Evolutionary conservation across 2,797 vertebrate genomes (phyloP), one percentile per base, ranked within the genome.

Genomic region (Anguilla anguilla): DNA sequence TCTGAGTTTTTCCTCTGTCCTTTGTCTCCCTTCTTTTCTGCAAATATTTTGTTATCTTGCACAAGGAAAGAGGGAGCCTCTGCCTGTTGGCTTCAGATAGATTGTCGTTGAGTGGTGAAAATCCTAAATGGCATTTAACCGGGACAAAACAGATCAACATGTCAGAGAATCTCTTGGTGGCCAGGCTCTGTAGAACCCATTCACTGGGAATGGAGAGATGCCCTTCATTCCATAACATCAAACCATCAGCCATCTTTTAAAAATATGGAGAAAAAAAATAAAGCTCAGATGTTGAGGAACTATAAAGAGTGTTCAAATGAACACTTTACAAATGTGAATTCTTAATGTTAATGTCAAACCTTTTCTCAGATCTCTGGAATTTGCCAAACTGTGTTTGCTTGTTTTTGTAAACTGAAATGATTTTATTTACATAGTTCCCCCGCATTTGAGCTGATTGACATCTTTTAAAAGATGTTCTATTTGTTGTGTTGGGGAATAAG

Each of bases 41-140:
- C 28, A 59, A 77, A 79, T 53, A 85, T 88, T 88, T 88, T 88
- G 87, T 85, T 88, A 88, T 88, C 87, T 81, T 15, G 10, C 55
- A 15, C 39, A 25, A 13, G 39, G n/a, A 74, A 74, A 46, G 74
- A 19, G 74, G 35, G 39, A 31, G 46, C 15, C 31, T 57, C 67
- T 39, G 4, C 69, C 7, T 28, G 13, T 59, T 79, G 74, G 9
- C 15, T 39, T 61, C 85, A 61, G 84, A 61, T 53, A 51, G 79
- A 49, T 81, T 81, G 84, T 25, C 17, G 31, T 39, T 35, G 25
- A 39, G 13, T 64, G 55, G 31, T 17, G 72, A 39, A 57, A 85
- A 85, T 85, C 84, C 84, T 85, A 85, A 85, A 51, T 82, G 25
- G 19, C 46, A 82, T 79, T 79, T 79, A 43, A 43, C 39, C 6